Conservation (phyloP, 2,888 invertebrate species). For the Choristoneura rosaceana region DNA sequence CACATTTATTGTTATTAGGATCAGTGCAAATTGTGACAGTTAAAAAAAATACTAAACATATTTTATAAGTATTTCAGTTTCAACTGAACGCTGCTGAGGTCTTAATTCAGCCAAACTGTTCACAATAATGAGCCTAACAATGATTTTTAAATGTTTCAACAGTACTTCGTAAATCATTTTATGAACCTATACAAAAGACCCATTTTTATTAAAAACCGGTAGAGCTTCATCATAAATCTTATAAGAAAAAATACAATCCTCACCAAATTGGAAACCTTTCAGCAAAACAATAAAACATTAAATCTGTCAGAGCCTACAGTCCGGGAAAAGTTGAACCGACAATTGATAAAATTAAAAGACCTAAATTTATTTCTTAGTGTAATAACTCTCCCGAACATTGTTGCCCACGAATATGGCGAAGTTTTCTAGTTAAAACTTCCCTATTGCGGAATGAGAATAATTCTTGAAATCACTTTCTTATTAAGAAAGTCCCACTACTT, state of each 20-base stretch:
- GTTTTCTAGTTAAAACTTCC: slow-evolving; percentile 85
- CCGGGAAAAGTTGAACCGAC: slow-evolving; percentile 3
- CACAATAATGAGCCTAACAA: neutral
- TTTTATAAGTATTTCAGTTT: too few relatives aligned
- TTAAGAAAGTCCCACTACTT: slow-evolving; percentile 65
- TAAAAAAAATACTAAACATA: too few relatives aligned
- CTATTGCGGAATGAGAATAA: slow-evolving; percentile 82
- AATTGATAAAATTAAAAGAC: slow-evolving; percentile 67
- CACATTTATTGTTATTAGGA: too few relatives aligned
- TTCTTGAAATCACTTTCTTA: slow-evolving; percentile 79
- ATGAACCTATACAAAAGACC: neutral
- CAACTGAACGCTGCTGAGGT: too few relatives aligned
- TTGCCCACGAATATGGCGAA: slow-evolving; percentile 76
- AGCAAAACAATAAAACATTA: slow-evolving; percentile 10
- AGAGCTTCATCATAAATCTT: slow-evolving; percentile 5
- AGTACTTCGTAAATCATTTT: neutral
- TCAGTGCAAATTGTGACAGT: too few relatives aligned
- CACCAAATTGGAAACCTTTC: slow-evolving; percentile 8
- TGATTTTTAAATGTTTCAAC: neutral
- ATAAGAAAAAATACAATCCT: slow-evolving; percentile 7
- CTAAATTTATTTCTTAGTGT: slow-evolving; percentile 74
- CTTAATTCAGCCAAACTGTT: neutral
- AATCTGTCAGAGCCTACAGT: neutral
- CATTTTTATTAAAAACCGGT: neutral
- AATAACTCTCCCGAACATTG: slow-evolving; percentile 76